Evolutionary conservation across 92 coral and sea anemone genomes (phyloP).

Genomic region (Porites evermanni): DNA sequence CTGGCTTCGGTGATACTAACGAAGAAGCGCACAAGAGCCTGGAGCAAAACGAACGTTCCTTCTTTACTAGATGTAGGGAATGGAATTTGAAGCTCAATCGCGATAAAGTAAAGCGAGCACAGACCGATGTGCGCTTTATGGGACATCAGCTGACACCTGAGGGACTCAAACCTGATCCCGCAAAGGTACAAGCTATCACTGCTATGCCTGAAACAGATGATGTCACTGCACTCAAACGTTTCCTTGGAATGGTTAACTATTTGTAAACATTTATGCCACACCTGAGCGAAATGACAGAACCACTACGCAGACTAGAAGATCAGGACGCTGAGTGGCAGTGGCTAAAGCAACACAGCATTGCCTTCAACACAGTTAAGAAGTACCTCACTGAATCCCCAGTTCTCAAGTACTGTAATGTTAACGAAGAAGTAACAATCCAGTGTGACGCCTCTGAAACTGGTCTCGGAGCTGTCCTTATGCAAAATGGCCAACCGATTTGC

Average conservation of each 20-base stretch:
- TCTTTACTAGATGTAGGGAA: conserved; percentile 50
- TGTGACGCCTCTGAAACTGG: conserved; percentile 55
- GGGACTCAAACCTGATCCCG: conserved; percentile 47
- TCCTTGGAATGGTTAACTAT: conserved; percentile 57
- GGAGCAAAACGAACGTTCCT: conserved; percentile 38
- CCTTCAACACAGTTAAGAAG: conserved; percentile 49
- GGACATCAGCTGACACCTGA: conserved; percentile 38
- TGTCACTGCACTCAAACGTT: conserved; percentile 33
- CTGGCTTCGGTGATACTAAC: conserved; percentile 39
- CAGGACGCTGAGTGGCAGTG: conserved; percentile 51
- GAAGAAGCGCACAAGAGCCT: conserved; percentile 39
- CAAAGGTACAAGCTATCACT: conserved; percentile 34
- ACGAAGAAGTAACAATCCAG: conserved; percentile 51
- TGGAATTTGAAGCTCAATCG: conserved; percentile 54
- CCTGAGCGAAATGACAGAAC: conserved; percentile 46
- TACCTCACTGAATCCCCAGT: conserved; percentile 23
- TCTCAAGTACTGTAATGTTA: neutral
- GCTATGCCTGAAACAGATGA: conserved; percentile 39
- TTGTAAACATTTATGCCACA: conserved; percentile 44
- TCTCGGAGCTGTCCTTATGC: conserved; percentile 34
- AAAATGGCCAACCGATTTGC: conserved; percentile 18
- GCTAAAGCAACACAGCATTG: conserved; percentile 41
- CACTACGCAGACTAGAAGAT: conserved; percentile 32
- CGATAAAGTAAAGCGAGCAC: conserved; percentile 43
- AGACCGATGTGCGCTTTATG: conserved; percentile 37